A percentile compares a stretch with the other conserved stretches of the same genome.
phyloP scores from a whole-genome alignment of 2,888 invertebrate genomes.

The Synergus gifuensis region DNA sequence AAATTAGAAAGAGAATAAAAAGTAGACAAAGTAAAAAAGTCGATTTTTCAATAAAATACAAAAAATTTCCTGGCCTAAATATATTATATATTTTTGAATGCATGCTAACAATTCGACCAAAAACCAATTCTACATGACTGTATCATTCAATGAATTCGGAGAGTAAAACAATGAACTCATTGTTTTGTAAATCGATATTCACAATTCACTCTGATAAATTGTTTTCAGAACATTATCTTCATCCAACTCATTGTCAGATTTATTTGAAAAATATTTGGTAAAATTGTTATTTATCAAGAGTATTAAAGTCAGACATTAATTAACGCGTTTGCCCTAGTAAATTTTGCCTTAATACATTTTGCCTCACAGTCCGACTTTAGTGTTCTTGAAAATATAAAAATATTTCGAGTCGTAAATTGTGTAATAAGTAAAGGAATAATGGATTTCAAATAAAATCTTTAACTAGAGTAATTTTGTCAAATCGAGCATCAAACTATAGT shows the following conservation, averaged over 20 bases:
- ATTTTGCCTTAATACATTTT: neutral
- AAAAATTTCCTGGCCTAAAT: no score
- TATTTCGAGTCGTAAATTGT: neutral
- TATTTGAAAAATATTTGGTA: neutral
- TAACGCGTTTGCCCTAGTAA: no score
- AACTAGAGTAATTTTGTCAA: neutral
- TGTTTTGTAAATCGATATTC: constrained; percentile 36
- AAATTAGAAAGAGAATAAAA: no score
- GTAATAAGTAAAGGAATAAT: neutral
- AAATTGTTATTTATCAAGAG: neutral
- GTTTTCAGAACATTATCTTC: constrained; percentile 22
- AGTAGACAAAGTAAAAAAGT: no score
- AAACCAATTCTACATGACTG: constrained; percentile 26
- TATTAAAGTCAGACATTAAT: no score
- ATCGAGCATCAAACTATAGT: constrained; percentile 10
- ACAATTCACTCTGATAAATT: constrained; percentile 22
- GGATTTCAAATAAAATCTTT: neutral
- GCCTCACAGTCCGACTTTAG: neutral
- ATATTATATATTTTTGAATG: constrained; percentile 29
- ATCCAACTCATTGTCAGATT: constrained; percentile 7
- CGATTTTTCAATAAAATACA: no score
- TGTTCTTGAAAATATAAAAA: neutral
- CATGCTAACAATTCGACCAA: constrained; percentile 15
- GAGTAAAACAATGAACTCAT: constrained; percentile 37
- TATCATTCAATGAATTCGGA: constrained; percentile 18